These are phyloP conservation scores for Habrosyne pyritoides DNA, from an alignment of 2,888 invertebrate genomes.

Conservation along the genomic window DNA sequence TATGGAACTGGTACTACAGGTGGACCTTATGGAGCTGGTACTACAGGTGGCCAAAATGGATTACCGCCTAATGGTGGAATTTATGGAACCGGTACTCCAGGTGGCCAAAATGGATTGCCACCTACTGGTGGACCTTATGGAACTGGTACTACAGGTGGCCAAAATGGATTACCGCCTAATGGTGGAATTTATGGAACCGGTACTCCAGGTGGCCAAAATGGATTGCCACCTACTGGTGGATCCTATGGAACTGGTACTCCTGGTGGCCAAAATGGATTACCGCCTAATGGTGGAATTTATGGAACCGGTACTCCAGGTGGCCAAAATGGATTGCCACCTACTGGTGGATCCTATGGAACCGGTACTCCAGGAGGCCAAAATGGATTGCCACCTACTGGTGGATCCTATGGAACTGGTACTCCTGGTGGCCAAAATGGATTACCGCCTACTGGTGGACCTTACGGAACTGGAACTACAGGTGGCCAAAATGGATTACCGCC, in stretches of 20 bases:
- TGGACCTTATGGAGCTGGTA: no score
- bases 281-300: slow-evolving; percentile 16
- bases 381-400: slow-evolving; percentile 16
- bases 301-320: slow-evolving; percentile 11
- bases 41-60: no score
- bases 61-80: no score
- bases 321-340: slow-evolving; percentile 7
- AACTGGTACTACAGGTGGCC: slow-evolving; percentile 7
- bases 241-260: slow-evolving; percentile 12
- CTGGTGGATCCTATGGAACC: slow-evolving; percentile 11
- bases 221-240: slow-evolving; percentile 14
- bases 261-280: slow-evolving; percentile 11
- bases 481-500: slow-evolving; percentile 14
- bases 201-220: slow-evolving; percentile 9
- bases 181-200: slow-evolving; percentile 17
- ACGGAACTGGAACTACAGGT: slow-evolving; percentile 13
- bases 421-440: slow-evolving; percentile 5
- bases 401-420: slow-evolving; percentile 16
- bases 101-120: slow-evolving; percentile 14
- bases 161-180: slow-evolving; percentile 9
- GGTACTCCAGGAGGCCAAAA: slow-evolving; percentile 15
- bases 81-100: slow-evolving; percentile 17
- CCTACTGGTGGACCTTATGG: slow-evolving; percentile 8
- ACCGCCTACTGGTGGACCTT: slow-evolving; percentile 11
- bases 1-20: no score